A percentile compares a stretch with the other conserved stretches of the same genome.
Conservation (phyloP, 2,888 invertebrate species). For the Drosophila helvetica region DNA sequence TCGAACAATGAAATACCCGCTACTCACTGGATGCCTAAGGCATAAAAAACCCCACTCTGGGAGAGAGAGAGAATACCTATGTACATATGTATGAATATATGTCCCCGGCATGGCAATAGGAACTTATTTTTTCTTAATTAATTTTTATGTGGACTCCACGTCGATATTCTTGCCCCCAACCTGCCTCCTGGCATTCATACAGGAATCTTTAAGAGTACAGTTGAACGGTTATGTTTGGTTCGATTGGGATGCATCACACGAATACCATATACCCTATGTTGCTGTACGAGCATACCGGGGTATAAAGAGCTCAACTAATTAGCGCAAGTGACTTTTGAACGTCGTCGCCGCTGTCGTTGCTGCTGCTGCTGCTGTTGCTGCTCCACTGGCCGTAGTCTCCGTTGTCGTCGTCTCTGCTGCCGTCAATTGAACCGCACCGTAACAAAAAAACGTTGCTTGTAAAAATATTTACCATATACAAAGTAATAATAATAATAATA, state of each 20-base stretch:
- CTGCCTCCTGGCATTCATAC: no score
- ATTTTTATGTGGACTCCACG: neutral
- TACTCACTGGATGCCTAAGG: neutral
- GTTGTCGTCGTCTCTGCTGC: slow-evolving; percentile 17
- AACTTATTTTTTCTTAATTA: neutral
- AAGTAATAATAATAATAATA: slow-evolving; percentile 38
- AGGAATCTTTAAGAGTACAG: no score
- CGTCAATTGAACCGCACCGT: slow-evolving; percentile 54
- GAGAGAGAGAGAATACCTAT: neutral
- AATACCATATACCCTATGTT: neutral
- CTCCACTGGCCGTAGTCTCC: slow-evolving; percentile 8
- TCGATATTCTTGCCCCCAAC: no score
- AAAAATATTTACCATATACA: slow-evolving; percentile 38
- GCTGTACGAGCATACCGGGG: slow-evolving; percentile 8
- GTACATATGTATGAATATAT: no score
- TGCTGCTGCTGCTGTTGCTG: slow-evolving; percentile 12
- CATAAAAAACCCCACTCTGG: neutral
- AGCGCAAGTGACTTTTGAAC: slow-evolving; percentile 73
- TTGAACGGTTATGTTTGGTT: no score
- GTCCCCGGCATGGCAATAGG: neutral
- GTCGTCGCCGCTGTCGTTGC: slow-evolving; percentile 20
- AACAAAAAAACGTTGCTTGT: slow-evolving; percentile 41
- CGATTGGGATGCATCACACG: neutral
- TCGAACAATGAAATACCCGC: neutral
- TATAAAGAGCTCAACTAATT: slow-evolving; percentile 48